These are phyloP conservation scores for Picathartes gymnocephalus DNA, from an alignment of 2,113 vertebrate genomes.

Conservation along the genomic window DNA sequence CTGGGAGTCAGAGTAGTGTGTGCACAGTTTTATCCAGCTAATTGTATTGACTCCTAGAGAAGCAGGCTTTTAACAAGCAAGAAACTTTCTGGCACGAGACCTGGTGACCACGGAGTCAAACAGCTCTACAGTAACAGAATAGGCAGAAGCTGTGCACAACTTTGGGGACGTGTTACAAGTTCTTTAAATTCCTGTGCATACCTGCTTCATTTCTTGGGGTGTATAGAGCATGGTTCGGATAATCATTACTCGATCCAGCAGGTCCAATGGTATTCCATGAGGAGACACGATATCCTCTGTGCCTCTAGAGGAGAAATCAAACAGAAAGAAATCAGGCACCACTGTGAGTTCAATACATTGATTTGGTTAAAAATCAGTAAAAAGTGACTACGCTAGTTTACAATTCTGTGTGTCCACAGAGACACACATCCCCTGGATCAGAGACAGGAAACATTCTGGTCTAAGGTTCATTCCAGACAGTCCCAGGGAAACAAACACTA, in stretches of 20 bases:
- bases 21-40: neutral
- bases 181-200: conserved; percentile 21
- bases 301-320: conserved; percentile 74
- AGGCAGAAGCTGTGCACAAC: neutral
- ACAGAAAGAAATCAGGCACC: neutral
- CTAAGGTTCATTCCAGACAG: neutral
- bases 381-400: neutral
- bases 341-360: neutral
- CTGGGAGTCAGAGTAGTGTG: neutral
- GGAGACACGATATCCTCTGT: conserved; percentile 94
- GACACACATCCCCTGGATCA: neutral
- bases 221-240: conserved; percentile 97
- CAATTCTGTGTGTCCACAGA: neutral
- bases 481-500: neutral
- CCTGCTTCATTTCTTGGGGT: conserved; percentile 97
- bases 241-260: conserved; percentile 96
- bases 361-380: neutral
- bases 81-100: neutral
- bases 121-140: neutral
- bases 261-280: conserved; percentile 92
- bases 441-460: neutral
- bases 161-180: neutral
- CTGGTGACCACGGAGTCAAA: neutral
- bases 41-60: neutral
- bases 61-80: neutral